Evolutionary conservation across 2,113 vertebrate genomes (phyloP), one percentile per base, ranked within the genome.

Genomic region (Heptranchias perlo): DNA sequence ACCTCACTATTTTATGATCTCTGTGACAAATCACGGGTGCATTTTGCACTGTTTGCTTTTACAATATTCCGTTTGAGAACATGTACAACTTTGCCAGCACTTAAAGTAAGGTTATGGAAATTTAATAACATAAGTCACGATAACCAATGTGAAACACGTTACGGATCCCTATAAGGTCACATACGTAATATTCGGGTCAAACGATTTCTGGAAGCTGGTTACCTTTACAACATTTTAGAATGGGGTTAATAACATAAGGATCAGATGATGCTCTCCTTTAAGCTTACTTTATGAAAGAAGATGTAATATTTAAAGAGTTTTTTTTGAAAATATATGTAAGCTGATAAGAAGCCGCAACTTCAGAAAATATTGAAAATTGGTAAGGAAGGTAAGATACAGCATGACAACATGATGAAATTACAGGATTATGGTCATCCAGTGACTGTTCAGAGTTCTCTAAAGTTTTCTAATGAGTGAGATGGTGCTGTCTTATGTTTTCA

Each of bases 1-100:
- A 14, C 44, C 49, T 31, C 64, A 18, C 64, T 35, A 52, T 95
- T 47, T 95, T 73, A 69, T 52, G 47, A 69, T 95, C 94, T 52
- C 94, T 7, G 47, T 69, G 64, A 95, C 64, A 95, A 95, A 95
- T 73, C 65, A 31, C 94, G 73, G 47, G 94, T 95, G 64, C 73
- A 28, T 35, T 95, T 69, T 49, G 4, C 65, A 95, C 21, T 95
- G 25, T 95, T 95, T 95, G 65, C 28, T 73, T 95, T 95, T 95
- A 52, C 44, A 44, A 44, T 95, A 52, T 95, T 31, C 49, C 11
- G 31, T 52, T 95, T 28, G 73, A 69, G 64, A 52, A 69, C 25
- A 49, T 52, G 44, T 52, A 69, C 23, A 95, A 52, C 31, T 95
- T 95, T 69, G 64, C 44, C 94, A 69, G 47, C 64, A 52, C 94